A percentile compares a stretch with the other conserved stretches of the same genome.
phyloP scores from a whole-genome alignment of 2,797 vertebrate species.

The Macropus fuliginosus region DNA sequence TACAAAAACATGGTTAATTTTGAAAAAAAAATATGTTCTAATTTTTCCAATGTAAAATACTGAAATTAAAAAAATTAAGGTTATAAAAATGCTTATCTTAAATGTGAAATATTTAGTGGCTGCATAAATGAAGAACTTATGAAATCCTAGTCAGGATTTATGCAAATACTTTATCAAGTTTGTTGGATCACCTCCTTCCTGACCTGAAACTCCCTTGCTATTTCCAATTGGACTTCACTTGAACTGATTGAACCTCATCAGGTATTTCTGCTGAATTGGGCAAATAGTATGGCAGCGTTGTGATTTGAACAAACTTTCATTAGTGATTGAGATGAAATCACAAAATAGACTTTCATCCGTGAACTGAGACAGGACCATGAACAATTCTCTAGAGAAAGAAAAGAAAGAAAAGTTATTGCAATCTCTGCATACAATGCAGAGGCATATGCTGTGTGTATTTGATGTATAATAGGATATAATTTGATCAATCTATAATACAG shows the following conservation, averaged over 20 bases:
- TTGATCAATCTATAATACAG: conserved; percentile 34
- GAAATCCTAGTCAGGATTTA: neutral
- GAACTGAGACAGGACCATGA: conserved; percentile 6
- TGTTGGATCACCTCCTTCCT: neutral
- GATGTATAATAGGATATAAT: neutral
- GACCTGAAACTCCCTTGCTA: neutral
- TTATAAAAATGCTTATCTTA: neutral
- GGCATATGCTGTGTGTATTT: conserved; percentile 33
- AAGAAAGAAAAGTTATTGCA: conserved; percentile 23
- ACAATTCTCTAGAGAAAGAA: conserved; percentile 37
- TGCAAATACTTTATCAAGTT: conserved; percentile 20
- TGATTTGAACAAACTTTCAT: conserved; percentile 59
- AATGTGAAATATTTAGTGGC: neutral
- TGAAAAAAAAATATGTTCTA: conserved; percentile 1
- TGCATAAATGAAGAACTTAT: neutral
- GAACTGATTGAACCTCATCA: neutral
- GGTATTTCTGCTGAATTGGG: conserved; percentile 44
- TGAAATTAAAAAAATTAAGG: neutral
- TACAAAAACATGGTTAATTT: neutral
- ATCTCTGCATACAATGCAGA: neutral
- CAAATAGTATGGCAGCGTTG: neutral
- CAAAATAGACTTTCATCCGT: conserved; percentile 65
- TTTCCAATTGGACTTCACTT: conserved; percentile 10
- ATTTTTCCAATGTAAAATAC: neutral
- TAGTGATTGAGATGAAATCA: conserved; percentile 45